Base-by-base conservation (phyloP, 2,113 vertebrate species). In the Malurus elegans region DNA sequence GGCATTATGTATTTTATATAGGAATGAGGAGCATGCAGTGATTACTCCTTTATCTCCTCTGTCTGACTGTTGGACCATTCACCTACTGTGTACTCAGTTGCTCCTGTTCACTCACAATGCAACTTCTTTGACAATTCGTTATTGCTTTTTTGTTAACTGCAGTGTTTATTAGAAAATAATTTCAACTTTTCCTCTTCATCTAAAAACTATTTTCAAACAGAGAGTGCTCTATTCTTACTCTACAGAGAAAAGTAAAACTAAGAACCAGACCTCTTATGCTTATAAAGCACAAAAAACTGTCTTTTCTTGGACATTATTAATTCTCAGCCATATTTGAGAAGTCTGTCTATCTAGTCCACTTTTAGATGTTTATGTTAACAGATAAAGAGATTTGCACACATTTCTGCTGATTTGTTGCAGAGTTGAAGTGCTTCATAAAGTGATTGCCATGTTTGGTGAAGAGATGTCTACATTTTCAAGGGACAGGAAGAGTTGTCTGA, bases 71-170 rank as follows among this genome's bases (percentile, higher is more conserved):
- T 53, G 9, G 58, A 54, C 3, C 9, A 42, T 79, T 36, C 45
- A 32, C 0, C 0, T 32, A 10, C 3, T 36, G 5, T 7, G 2
- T 51, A 34, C 8, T 56, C 18, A 34, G 25, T 61, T 86, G 16
- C 10, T 86, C 36, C 45, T 42, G 24, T 38, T 48, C 32, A 42
- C 14, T 76, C 11, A 70, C 32, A 23, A 72, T 58, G 5, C 4
- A 83, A 57, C 32, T 66, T 79, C 17, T 56, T 38, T 62, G 26
- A 78, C 61, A 82, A 69, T 14, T 9, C 32, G 50, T 7, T 60
- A 26, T 24, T 57, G 12, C 1, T 38, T 61, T 84, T 82, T 61
- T 47, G 38, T 69, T 82, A 86, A 79, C 36, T 28, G 29, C 9
- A 17, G 8, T 26, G 5, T 32, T 86, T 79, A 61, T 62, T 54